These are phyloP conservation scores for Eucriotettix oculatus DNA, from an alignment of 2,888 invertebrate species.

Conservation along the genomic window DNA sequence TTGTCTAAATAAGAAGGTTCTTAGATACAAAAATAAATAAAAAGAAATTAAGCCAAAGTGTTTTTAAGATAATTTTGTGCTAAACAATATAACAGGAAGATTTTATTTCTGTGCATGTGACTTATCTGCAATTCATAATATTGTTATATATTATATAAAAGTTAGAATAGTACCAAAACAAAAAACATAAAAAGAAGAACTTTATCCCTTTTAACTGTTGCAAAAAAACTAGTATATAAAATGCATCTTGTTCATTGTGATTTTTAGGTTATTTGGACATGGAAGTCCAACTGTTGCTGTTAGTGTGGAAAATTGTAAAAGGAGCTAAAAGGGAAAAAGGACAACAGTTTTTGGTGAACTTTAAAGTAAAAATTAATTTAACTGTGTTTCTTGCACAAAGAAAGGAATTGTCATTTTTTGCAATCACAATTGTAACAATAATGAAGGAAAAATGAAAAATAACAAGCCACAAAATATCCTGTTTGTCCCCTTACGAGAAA, in stretches of 20 bases:
- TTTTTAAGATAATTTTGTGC: constrained; percentile 12
- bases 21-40: no score
- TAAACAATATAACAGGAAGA: constrained; percentile 5
- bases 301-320: constrained; percentile 9
- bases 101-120: constrained; percentile 26
- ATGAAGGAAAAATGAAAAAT: constrained; percentile 3
- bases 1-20: no score
- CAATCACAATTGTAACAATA: constrained; percentile 3
- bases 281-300: constrained; percentile 15
- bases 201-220: constrained; percentile 17
- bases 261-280: constrained; percentile 22
- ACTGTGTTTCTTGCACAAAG: background rate
- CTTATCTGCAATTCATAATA: constrained; percentile 28
- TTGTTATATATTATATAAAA: constrained; percentile 31
- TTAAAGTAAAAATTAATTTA: background rate
- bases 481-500: background rate
- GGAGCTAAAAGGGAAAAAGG: background rate
- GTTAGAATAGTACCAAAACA: constrained; percentile 10
- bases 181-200: constrained; percentile 13
- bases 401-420: constrained; percentile 1
- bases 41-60: constrained; percentile 30
- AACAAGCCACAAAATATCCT: background rate
- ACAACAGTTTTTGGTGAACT: no score
- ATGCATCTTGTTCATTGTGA: constrained; percentile 23
- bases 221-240: constrained; percentile 18